phyloP scores from a whole-genome alignment of 2,797 vertebrate species.

The Trichosurus vulpecula region DNA sequence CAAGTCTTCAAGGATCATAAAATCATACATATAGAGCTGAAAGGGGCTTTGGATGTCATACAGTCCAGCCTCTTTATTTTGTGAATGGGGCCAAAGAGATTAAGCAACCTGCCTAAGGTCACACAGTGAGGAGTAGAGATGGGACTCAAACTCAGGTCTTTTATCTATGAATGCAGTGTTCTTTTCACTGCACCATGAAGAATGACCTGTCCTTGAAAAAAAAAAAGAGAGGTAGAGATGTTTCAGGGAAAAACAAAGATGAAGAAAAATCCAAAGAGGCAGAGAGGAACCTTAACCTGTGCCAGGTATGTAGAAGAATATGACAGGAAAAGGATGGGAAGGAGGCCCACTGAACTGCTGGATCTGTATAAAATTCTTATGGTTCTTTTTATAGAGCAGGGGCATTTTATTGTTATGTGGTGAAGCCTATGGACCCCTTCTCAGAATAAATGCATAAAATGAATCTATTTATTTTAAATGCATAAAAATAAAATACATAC shows the following conservation, averaged over 20 bases:
- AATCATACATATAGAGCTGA: too few relatives aligned
- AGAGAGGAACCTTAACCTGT: not conserved
- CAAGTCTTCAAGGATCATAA: too few relatives aligned
- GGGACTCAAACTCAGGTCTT: not conserved
- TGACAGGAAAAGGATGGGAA: too few relatives aligned
- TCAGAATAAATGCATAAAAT: not conserved
- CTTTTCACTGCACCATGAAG: not conserved
- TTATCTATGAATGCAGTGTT: not conserved
- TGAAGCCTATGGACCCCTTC: not conserved
- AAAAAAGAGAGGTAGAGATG: not conserved
- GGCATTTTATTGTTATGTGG: not conserved
- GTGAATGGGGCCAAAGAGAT: too few relatives aligned
- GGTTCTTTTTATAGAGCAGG: not conserved
- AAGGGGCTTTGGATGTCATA: too few relatives aligned
- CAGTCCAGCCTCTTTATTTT: too few relatives aligned
- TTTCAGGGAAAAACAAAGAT: not conserved
- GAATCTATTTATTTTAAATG: not conserved
- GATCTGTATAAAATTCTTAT: not conserved
- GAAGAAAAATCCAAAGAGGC: not conserved
- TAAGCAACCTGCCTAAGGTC: not conserved
- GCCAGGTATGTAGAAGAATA: too few relatives aligned
- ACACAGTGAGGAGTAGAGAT: not conserved
- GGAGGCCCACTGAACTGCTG: not conserved
- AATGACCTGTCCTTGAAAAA: too few relatives aligned
- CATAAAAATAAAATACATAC: not conserved